A percentile compares a stretch with the other conserved stretches of the same genome.
Evolutionary conservation across 2,888 invertebrate species (phyloP).

Genomic region (Caenorhabditis angaria): DNA sequence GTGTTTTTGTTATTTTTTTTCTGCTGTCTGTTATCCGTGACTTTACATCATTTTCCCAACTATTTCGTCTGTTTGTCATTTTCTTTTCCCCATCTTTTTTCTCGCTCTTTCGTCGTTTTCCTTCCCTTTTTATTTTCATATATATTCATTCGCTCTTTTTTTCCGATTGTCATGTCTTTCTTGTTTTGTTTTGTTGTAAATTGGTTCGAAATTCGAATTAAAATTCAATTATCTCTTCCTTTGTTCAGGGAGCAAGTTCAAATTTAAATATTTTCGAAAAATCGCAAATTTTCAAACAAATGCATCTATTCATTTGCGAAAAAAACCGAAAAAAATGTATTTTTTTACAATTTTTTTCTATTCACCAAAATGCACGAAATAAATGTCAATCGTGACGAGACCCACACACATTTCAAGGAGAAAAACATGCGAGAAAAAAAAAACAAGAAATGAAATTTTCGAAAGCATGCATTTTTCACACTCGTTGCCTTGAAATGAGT

Average conservation of each 20-base stretch:
- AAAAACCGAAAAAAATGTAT: no score
- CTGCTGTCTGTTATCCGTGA: conserved; percentile 12
- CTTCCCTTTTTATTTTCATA: conserved; percentile 10
- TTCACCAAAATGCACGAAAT: no score
- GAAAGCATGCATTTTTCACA: no score
- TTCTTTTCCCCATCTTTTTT: conserved; percentile 8
- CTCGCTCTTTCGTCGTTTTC: neutral
- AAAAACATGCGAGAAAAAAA: no score
- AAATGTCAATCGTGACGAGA: no score
- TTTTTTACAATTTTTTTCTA: no score
- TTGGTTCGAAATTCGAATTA: neutral
- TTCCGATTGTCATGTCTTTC: neutral
- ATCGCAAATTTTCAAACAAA: neutral
- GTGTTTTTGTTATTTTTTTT: conserved; percentile 7
- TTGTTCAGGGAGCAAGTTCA: no score
- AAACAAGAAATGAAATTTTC: no score
- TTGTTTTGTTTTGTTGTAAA: neutral
- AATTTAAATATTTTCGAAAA: no score
- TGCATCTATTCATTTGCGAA: neutral
- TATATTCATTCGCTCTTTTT: conserved; percentile 9
- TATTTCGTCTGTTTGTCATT: conserved; percentile 10
- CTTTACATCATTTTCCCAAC: conserved; percentile 18
- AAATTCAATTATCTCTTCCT: neutral
- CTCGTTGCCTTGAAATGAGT: no score
- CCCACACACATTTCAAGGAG: no score